A percentile compares a stretch with the other conserved stretches of the same genome.
These are phyloP conservation scores for Zoanthus solanderi DNA, from an alignment of 92 coral and sea anemone species.

Conservation along the genomic window DNA sequence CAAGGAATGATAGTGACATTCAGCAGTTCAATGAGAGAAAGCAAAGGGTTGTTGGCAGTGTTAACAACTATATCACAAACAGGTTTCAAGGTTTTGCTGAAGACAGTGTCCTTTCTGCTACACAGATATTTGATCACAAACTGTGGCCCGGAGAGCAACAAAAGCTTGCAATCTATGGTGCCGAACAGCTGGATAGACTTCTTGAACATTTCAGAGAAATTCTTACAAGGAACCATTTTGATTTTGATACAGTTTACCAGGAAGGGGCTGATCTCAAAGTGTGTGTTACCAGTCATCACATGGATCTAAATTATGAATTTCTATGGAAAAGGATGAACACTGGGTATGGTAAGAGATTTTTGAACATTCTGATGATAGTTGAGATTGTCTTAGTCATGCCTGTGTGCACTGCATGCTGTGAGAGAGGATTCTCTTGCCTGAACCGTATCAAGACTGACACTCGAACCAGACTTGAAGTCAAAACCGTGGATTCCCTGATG, in stretches of 20 bases:
- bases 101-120: constrained; percentile 6
- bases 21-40: constrained; percentile 14
- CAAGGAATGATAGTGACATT: not conserved
- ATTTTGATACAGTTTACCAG: constrained; percentile 4
- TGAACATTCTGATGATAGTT: constrained; percentile 7
- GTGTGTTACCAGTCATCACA: not conserved
- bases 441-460: not conserved
- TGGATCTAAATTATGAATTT: constrained; percentile 10
- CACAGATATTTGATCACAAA: constrained; percentile 16
- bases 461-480: not conserved
- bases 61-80: not conserved
- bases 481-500: constrained; percentile 1
- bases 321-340: not conserved
- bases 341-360: not conserved
- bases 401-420: constrained; percentile 3
- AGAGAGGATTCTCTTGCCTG: constrained; percentile 6
- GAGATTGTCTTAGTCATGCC: not conserved
- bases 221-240: constrained; percentile 14
- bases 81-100: constrained; percentile 4
- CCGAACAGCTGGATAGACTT: not conserved
- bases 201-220: constrained; percentile 5
- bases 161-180: constrained; percentile 9
- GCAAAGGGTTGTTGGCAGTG: constrained; percentile 1
- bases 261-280: constrained; percentile 16
- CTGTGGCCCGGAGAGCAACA: not conserved